Percentiles rank a stretch among this genome's conserved stretches.
Conservation (phyloP, 1,140 invertebrate genomes). For the Ostrea edulis region DNA sequence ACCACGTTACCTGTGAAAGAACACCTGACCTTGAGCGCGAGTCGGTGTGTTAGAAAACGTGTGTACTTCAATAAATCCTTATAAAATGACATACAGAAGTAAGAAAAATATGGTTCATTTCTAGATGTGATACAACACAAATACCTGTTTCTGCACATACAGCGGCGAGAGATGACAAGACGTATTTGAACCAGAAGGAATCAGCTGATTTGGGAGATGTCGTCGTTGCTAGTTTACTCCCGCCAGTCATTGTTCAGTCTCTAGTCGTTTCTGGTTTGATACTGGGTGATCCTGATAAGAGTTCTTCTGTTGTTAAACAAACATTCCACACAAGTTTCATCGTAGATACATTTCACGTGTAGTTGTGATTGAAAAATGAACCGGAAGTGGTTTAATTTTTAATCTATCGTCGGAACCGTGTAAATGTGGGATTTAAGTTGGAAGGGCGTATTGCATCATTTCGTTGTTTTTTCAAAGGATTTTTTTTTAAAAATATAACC, state of each 20-base stretch:
- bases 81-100: not conserved
- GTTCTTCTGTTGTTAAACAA: not conserved
- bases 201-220: not conserved
- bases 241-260: not conserved
- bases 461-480: no score
- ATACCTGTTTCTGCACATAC: slow-evolving; percentile 69
- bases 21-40: not conserved
- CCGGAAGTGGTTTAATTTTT: not conserved
- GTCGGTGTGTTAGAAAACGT: not conserved
- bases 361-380: not conserved
- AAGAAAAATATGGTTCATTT: not conserved
- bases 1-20: not conserved
- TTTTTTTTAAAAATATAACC: no score
- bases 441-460: no score
- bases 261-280: not conserved
- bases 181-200: slow-evolving; percentile 57
- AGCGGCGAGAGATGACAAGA: slow-evolving; percentile 62
- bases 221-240: slow-evolving; percentile 17
- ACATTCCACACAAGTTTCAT: not conserved
- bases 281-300: not conserved
- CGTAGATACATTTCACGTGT: slow-evolving; percentile 8
- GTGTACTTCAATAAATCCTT: not conserved
- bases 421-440: not conserved
- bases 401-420: not conserved
- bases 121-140: not conserved